phyloP scores from a whole-genome alignment of 2,797 vertebrate species.

The Myotis findleyi region DNA sequence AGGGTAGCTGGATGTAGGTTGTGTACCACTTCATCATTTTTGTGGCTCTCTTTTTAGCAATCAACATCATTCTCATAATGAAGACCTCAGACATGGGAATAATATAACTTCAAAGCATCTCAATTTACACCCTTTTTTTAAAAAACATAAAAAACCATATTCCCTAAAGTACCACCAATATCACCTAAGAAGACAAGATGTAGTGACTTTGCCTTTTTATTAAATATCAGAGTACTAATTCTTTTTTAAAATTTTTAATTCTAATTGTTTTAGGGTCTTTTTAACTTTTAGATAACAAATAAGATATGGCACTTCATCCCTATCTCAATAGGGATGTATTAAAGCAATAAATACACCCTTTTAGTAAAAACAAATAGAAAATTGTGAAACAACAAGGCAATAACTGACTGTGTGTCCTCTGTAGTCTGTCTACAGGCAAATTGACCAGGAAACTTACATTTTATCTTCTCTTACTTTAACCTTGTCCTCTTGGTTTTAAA shows the following conservation, averaged over 20 bases:
- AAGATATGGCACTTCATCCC: background rate
- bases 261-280: background rate
- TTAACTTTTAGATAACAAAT: background rate
- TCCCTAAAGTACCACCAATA: background rate
- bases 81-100: background rate
- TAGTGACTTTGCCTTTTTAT: background rate
- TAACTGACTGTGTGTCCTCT: background rate
- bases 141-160: conserved; percentile 35
- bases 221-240: background rate
- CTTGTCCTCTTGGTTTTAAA: background rate
- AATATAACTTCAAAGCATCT: background rate
- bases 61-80: conserved; percentile 37
- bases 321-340: background rate
- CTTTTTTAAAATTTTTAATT: background rate
- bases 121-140: background rate
- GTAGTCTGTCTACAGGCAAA: background rate
- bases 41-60: conserved; percentile 41
- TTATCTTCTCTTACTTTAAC: background rate
- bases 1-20: background rate
- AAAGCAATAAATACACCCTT: background rate
- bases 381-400: background rate
- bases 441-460: background rate
- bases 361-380: background rate
- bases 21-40: background rate
- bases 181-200: background rate